phyloP scores from a whole-genome alignment of 2,888 invertebrate genomes.

The Cylloceria caligata region DNA sequence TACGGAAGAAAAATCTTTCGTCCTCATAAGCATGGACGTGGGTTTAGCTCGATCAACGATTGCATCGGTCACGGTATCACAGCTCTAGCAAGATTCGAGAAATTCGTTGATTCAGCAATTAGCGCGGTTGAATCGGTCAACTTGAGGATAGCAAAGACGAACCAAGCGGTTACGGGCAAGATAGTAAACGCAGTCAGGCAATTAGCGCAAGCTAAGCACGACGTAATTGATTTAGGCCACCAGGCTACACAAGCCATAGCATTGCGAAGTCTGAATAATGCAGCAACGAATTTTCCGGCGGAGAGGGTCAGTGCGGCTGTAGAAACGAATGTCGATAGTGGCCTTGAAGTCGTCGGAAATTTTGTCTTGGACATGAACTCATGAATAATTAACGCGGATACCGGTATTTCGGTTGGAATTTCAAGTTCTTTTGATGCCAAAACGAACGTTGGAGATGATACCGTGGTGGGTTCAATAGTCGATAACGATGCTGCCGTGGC shows the following conservation, averaged over 20 bases:
- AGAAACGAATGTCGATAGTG: constrained; percentile 5
- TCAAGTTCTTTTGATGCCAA: background rate
- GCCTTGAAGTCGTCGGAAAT: constrained; percentile 41
- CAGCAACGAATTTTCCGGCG: background rate
- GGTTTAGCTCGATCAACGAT: background rate
- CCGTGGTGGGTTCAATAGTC: too few species aligned
- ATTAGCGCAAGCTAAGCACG: constrained; percentile 36
- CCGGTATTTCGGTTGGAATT: background rate
- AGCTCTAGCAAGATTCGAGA: too few species aligned
- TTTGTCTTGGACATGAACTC: constrained; percentile 28
- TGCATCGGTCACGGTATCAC: background rate
- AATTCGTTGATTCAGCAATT: constrained; percentile 23
- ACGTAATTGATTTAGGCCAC: constrained; percentile 24
- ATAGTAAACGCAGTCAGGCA: constrained; percentile 18
- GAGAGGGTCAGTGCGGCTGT: background rate
- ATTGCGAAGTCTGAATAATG: constrained; percentile 25
- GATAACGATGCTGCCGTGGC: too few species aligned
- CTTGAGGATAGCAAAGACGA: background rate
- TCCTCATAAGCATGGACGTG: background rate
- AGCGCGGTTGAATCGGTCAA: constrained; percentile 13
- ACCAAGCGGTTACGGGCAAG: background rate
- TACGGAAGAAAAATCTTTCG: constrained; percentile 4
- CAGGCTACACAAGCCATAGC: background rate
- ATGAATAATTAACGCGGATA: constrained; percentile 27
- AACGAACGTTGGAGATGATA: background rate